These are phyloP conservation scores for Yponomeuta cagnagella DNA, from an alignment of 2,888 invertebrate genomes.

Conservation along the genomic window DNA sequence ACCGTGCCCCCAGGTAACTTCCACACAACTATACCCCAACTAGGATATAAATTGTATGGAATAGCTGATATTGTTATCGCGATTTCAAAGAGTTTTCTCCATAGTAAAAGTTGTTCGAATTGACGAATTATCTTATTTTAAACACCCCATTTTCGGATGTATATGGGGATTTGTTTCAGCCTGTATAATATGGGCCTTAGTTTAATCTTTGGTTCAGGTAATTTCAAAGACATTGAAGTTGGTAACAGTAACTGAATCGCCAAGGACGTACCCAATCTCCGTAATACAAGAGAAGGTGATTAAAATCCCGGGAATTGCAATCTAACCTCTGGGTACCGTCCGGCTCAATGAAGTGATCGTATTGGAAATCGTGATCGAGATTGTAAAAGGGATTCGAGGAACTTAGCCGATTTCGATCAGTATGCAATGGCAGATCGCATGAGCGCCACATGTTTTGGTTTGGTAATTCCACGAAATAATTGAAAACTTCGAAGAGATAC, in stretches of 20 bases:
- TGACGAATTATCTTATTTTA: too few relatives aligned
- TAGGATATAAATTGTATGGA: too few relatives aligned
- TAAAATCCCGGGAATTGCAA: background rate
- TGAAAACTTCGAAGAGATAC: background rate
- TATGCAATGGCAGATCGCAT: background rate
- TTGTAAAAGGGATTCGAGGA: background rate
- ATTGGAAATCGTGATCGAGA: background rate
- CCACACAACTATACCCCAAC: too few relatives aligned
- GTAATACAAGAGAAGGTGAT: background rate
- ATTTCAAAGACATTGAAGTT: background rate
- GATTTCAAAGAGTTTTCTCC: too few relatives aligned
- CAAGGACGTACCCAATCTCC: too few relatives aligned
- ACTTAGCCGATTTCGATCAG: background rate
- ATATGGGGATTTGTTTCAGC: too few relatives aligned
- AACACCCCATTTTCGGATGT: too few relatives aligned
- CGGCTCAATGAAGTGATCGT: background rate
- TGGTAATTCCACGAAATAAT: background rate
- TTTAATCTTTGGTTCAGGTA: background rate
- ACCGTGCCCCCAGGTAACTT: too few relatives aligned
- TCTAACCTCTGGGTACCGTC: background rate
- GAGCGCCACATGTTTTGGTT: background rate
- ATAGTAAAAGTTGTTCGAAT: too few relatives aligned
- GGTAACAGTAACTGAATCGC: background rate
- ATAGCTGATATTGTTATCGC: too few relatives aligned
- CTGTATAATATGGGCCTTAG: too few relatives aligned